phyloP scores from a whole-genome alignment of 2,888 invertebrate species.

The Brenthis ino region DNA sequence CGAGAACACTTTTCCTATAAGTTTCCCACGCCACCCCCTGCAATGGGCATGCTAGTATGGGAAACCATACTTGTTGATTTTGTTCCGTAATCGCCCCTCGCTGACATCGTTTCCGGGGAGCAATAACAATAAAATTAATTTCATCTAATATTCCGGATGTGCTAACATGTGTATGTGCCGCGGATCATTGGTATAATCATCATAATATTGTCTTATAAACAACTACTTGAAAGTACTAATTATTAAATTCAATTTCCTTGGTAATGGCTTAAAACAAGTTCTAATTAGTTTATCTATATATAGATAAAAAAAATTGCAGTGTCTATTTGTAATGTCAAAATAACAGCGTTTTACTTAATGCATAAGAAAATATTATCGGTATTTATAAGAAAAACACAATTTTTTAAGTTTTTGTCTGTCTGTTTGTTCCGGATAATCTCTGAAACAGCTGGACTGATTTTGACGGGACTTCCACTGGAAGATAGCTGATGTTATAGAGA shows the following conservation, averaged over 20 bases:
- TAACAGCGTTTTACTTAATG: no score
- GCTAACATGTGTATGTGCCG: slow-evolving; percentile 18
- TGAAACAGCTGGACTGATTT: no score
- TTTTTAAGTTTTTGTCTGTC: no score
- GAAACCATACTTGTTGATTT: slow-evolving; percentile 76
- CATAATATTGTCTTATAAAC: not conserved
- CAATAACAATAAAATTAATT: slow-evolving; percentile 44
- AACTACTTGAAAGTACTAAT: not conserved
- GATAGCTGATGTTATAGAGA: no score
- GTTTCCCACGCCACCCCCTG: slow-evolving; percentile 74
- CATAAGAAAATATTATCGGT: no score
- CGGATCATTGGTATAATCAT: slow-evolving; percentile 26
- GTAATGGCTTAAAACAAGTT: no score
- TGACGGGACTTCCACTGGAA: no score
- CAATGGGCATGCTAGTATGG: slow-evolving; percentile 61
- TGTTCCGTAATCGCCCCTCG: slow-evolving; percentile 64
- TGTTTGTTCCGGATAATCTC: no score
- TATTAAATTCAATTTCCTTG: not conserved
- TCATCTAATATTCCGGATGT: slow-evolving; percentile 38
- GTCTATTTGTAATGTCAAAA: no score
- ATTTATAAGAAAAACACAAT: no score
- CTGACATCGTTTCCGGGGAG: slow-evolving; percentile 65
- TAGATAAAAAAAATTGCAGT: no score
- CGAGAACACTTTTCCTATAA: slow-evolving; percentile 69
- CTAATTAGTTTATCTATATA: no score